Base-by-base conservation (phyloP, 2,888 invertebrate genomes). In the Syrphus vitripennis region DNA sequence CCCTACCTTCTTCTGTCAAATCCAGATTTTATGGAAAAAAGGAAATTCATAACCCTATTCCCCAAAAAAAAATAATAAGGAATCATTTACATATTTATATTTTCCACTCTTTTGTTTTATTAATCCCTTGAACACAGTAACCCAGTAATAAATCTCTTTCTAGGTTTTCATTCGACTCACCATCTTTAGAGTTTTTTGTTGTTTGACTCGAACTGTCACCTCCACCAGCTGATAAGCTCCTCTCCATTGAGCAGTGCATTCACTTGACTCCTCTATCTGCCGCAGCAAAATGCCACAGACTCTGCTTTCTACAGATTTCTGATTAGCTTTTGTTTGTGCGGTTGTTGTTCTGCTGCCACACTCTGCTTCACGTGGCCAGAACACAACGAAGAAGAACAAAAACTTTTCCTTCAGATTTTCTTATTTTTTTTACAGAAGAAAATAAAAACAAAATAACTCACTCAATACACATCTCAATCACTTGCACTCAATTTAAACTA, bases 171-270 rank as follows among this genome's bases (percentile, higher is more conserved):
- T 57, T 57, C 69, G 34, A 94, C 95, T 95, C 94, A 95, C 95
- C 95, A 94, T 95, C 95, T 95, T 95, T 95, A 93, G 94, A 94
- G 91, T 92, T 93, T 94, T 94, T 95, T 94, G 94, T 89, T 94
- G 94, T 88, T 94, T 92, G 93, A 93, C 94, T 94, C 93, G 94
- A 95, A 92, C 95, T 95, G 89, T 91, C 91, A 93, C 94, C 95
- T 94, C 94, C 95, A 94, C 94, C 95, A 95, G 94, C 95, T 93
- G 94, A 94, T 93, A 94, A 95, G 93, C 95, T 95, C 94, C 95
- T 95, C 94, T 95, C 95, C 94, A 94, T 94, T 92, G 95, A 95
- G 94, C 95, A 95, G 93, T 95, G 95, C 95, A 95, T 95, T 90
- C 78, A 87, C 79, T 82, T 81, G 69, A 75, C 83, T 53, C 31